Evolutionary conservation across 2,113 vertebrate species (phyloP).

Genomic region (Pagrus major): DNA sequence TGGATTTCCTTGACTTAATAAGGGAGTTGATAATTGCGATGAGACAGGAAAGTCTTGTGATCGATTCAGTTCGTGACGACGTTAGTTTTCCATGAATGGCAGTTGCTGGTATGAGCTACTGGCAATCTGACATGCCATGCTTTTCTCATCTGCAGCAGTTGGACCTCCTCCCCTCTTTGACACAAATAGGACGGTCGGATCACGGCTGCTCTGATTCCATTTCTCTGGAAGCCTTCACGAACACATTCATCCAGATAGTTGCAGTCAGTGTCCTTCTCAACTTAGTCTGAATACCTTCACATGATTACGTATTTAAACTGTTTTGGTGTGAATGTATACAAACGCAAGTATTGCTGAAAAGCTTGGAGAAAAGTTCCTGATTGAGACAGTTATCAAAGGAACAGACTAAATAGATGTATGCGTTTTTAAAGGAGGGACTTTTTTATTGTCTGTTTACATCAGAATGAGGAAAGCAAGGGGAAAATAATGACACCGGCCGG

Average conservation of each 20-base stretch:
- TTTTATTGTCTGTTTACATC: slow-evolving; percentile 71
- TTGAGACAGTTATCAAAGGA: slow-evolving; percentile 21
- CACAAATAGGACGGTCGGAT: slow-evolving; percentile 64
- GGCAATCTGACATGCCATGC: slow-evolving; percentile 68
- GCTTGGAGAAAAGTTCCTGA: slow-evolving; percentile 17
- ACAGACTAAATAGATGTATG: slow-evolving; percentile 30
- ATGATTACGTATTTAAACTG: slow-evolving; percentile 6
- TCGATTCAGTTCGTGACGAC: slow-evolving; percentile 54
- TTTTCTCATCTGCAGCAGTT: slow-evolving; percentile 73
- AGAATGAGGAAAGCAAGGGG: slow-evolving; percentile 45
- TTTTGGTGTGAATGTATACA: slow-evolving; percentile 30
- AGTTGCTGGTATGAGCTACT: slow-evolving; percentile 55
- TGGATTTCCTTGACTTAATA: slow-evolving; percentile 61
- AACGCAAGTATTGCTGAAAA: background rate
- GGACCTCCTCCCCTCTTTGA: slow-evolving; percentile 48
- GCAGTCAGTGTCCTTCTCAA: slow-evolving; percentile 27
- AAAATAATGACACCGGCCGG: slow-evolving; percentile 68
- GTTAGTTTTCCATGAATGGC: slow-evolving; percentile 66
- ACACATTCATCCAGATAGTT: slow-evolving; percentile 28
- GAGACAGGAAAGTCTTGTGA: slow-evolving; percentile 61
- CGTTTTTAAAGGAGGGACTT: slow-evolving; percentile 34
- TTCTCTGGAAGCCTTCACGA: slow-evolving; percentile 62
- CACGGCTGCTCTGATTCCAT: slow-evolving; percentile 39
- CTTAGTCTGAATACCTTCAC: slow-evolving; percentile 14
- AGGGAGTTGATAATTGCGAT: slow-evolving; percentile 58